Evolutionary conservation across 2,888 invertebrate genomes (phyloP), one percentile per base, ranked within the genome.

Genomic region (Diogma glabrata): DNA sequence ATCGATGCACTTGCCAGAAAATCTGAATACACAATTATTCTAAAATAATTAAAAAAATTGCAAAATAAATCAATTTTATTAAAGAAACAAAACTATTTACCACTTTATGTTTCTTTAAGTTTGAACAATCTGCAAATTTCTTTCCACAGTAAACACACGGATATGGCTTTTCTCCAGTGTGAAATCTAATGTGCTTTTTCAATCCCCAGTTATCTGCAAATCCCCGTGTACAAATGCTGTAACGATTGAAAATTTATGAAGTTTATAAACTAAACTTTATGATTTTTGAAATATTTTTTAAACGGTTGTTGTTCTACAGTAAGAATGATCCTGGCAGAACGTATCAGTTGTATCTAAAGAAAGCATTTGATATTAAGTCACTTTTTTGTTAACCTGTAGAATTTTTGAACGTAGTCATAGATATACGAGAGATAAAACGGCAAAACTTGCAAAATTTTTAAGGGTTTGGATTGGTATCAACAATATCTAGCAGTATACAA

Each of bases 71-170:
- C 36, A 36, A n/a, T 7, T 1, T 36, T n/a, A 12, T 7, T 8
- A 12, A n/a, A 33, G 16, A 10, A 5, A 2, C 9, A 38, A 16
- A 14, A 16, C 43, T n/a, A n/a, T n/a, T 43, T 43, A 43, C 43
- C 43, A 23, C 22, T 5, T 43, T 43, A 8, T 76, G 76, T 58
- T 74, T 75, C 1, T 69, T 72, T 47, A 80, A 69, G 63, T 81
- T 82, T n/a, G 79, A 79, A 53, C 78, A 73, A 63, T 81, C 81
- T 0, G 81, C 77, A 63, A 81, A 81, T n/a, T 75, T 74, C 60
- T 79, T 78, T n/a, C 74, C 76, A 59, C 81, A 81, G 49, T 33
- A 28, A 17, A 20, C 52, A 76, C 67, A 22, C 75, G 38, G 10
- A 26, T 52, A 54, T 1, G 80, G 79, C 45, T 77, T 72, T 60